These are phyloP conservation scores for Phrixothrix hirtus DNA, from an alignment of 2,888 invertebrate genomes.

Conservation along the genomic window DNA sequence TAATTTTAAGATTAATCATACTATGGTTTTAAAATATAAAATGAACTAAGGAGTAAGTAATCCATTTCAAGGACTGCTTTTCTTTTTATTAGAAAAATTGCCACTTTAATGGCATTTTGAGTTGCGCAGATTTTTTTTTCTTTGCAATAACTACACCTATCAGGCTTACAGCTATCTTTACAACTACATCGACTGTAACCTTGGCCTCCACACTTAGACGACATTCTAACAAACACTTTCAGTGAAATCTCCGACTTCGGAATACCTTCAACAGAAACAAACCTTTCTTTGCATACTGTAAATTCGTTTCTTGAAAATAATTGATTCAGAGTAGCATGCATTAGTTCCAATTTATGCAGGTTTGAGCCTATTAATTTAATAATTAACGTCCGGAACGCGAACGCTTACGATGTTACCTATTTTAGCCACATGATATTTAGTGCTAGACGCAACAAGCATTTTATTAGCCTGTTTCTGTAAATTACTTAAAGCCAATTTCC, in stretches of 20 bases:
- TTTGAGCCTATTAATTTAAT: no score
- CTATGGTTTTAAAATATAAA: no score
- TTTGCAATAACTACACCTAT: conserved; percentile 1
- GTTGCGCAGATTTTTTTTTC: conserved; percentile 1
- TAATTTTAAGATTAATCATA: no score
- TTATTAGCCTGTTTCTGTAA: no score
- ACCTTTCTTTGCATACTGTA: conserved; percentile 3
- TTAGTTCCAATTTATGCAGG: background rate
- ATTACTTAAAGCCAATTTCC: conserved; percentile 5
- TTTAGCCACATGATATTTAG: background rate
- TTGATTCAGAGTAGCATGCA: conserved; percentile 4
- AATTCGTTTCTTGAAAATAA: no score
- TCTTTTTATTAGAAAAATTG: conserved; percentile 1
- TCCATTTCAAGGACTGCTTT: no score
- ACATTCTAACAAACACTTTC: conserved; percentile 1
- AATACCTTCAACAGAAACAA: conserved; percentile 4
- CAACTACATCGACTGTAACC: conserved; percentile 2
- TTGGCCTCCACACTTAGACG: background rate
- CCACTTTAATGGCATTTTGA: conserved; percentile 6
- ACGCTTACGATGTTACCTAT: conserved; percentile 2
- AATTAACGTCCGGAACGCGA: background rate
- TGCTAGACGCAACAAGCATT: background rate
- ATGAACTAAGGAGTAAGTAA: no score
- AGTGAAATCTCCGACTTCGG: conserved; percentile 1
- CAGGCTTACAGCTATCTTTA: background rate